These are phyloP conservation scores for Trachymyrmex septentrionalis DNA, from an alignment of 1,140 invertebrate species.

Conservation along the genomic window DNA sequence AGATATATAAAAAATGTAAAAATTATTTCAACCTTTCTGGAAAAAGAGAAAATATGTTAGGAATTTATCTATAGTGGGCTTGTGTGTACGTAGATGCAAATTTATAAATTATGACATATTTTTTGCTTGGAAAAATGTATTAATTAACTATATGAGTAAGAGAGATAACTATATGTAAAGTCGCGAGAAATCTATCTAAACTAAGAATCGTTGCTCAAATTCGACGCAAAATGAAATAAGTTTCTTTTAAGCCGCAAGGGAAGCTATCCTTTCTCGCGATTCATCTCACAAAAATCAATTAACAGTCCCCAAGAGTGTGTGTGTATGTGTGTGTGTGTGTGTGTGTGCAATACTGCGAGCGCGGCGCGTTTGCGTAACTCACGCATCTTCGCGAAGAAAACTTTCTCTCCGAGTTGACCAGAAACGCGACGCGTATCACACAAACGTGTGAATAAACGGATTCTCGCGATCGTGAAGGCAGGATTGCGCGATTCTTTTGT, in stretches of 20 bases:
- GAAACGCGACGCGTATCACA: conserved; percentile 1
- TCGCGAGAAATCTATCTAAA: too few species aligned
- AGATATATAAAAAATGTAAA: too few species aligned
- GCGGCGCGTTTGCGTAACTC: conserved; percentile 56
- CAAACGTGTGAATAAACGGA: conserved; percentile 28
- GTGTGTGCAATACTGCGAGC: background rate
- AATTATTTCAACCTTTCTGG: background rate
- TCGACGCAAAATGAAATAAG: background rate
- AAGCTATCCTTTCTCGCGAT: background rate
- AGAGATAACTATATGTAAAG: background rate
- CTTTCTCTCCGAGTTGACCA: conserved; percentile 48
- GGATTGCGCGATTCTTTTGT: conserved; percentile 58
- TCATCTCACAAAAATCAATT: conserved; percentile 28
- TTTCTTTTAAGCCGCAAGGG: conserved; percentile 2
- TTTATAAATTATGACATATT: background rate
- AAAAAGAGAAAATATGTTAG: background rate
- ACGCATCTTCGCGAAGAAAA: conserved; percentile 11
- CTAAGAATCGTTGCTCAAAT: conserved; percentile 11
- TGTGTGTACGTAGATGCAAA: background rate
- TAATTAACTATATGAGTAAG: background rate
- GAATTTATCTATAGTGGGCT: background rate
- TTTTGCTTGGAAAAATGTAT: background rate
- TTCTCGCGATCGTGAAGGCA: conserved; percentile 20
- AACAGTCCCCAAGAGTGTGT: background rate
- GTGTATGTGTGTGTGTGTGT: too few species aligned